phyloP scores from a whole-genome alignment of 2,888 invertebrate genomes.

The Epinotia brunnichana region DNA sequence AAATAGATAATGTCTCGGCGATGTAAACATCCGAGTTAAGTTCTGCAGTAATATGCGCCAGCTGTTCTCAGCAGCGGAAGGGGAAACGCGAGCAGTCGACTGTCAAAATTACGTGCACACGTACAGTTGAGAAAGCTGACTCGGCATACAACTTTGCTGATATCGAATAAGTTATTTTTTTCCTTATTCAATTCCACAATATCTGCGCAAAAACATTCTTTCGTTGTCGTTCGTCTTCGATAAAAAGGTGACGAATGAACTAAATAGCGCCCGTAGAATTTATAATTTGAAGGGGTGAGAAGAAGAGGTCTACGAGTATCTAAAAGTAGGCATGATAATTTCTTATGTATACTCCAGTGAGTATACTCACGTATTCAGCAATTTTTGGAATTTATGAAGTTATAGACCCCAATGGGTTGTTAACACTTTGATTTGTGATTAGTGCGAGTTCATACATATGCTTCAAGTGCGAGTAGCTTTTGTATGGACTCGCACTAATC shows the following conservation, averaged over 20 bases:
- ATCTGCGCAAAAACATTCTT: not conserved
- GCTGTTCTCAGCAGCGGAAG: conserved; percentile 27
- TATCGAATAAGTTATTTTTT: conserved; percentile 18
- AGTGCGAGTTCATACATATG: too few species aligned
- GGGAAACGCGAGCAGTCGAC: conserved; percentile 54
- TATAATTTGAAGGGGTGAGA: not conserved
- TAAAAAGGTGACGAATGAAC: not conserved
- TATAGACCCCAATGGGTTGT: not conserved
- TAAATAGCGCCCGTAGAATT: not conserved
- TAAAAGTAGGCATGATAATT: too few species aligned
- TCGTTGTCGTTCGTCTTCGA: not conserved
- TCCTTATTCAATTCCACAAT: not conserved
- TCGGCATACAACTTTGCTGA: conserved; percentile 27
- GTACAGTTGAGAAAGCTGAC: conserved; percentile 49
- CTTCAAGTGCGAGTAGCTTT: too few species aligned
- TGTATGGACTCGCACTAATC: too few species aligned
- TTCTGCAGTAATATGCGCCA: conserved; percentile 48
- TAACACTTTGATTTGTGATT: too few species aligned
- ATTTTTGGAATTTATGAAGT: too few species aligned
- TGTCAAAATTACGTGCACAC: conserved; percentile 58
- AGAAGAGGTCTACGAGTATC: not conserved
- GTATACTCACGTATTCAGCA: too few species aligned
- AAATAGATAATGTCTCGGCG: conserved; percentile 41
- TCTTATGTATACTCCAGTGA: too few species aligned
- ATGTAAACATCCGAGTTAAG: conserved; percentile 25